Evolutionary conservation across 2,888 invertebrate genomes (phyloP), one percentile per base, ranked within the genome.

Genomic region (Drosophila fulvimacula): DNA sequence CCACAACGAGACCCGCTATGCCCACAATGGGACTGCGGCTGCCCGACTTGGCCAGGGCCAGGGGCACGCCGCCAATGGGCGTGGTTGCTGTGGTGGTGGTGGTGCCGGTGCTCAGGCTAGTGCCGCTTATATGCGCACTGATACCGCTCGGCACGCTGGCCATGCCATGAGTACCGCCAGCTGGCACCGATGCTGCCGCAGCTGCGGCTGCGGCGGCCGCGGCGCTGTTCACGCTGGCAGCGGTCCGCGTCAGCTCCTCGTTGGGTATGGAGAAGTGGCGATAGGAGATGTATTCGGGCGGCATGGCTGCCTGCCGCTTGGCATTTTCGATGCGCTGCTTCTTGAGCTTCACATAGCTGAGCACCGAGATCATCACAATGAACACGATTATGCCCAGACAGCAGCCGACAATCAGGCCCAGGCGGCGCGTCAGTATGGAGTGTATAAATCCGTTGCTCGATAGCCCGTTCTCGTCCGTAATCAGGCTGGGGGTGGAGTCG

Each of bases 341-440:
- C 92, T 97, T 96, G 73, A 96, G 94, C 92, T 97, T 97, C 73
- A 97, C 94, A 91, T 97, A 97, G 30, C 96, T 96, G 74, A 97
- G 93, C 49, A 96, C 95, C n/a, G 97, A 96, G 62, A 97, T 96
- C 88, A 97, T 93, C 30, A 97, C 95, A 58, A 97, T 94, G 90
- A 97, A 97, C 55, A 97, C 96, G 70, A 97, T 94, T 88, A 97
- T 96, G 59, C 97, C 97, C 94, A 97, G 95, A 90, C 96, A 96
- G 91, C 96, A 96, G 57, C 97, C 97, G 62, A 97, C 96, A 82
- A 97, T 96, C 76, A 97, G 94, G 34, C 97, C 97, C 63, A 97
- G 93, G 77, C 97, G 94, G 68, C 97, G 94, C 5, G 96, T 96
- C 41, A 97, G 93, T 88, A 97, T 95, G 69, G 96, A 96, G 77